Base-by-base conservation (phyloP, 2,797 vertebrate species). In the Poeciliopsis paucimaculata region DNA sequence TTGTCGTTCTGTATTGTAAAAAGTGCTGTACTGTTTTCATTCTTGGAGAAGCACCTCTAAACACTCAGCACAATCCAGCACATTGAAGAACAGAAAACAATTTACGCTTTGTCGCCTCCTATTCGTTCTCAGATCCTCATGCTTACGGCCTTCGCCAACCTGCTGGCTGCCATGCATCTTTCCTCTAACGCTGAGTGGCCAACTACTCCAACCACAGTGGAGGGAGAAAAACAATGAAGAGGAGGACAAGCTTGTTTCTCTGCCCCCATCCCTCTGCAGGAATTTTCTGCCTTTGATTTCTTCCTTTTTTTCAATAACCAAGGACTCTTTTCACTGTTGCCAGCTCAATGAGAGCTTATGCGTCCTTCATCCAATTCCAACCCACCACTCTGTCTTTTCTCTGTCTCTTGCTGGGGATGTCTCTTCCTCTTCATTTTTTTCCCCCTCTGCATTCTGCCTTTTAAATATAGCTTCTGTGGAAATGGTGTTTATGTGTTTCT, bases 241-340 rank as follows among this genome's bases (percentile, higher is more conserved):
- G 82, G 87, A 86, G 86, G 85, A 90, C 88, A 90, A 87, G 89
- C 88, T 88, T 91, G 89, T 91, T 92, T 92, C 86, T 88, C 80
- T 92, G 84, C 90, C 82, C 87, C 84, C 84, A 85, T 91, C 82
- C 84, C 91, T 91, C 88, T 87, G 84, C 86, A 88, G 84, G 90
- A 91, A 94, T 92, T 89, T 91, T 93, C 79, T 87, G 85, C 87
- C 91, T 94, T 95, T 94, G 93, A 95, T 94, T 93, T 90, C 78
- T 88, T 85, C 79, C 89, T 93, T 92, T 92, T 93, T 92, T 92
- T 89, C 89, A 92, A 88, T 92, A 92, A 93, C 91, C 87, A 89
- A 92, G 81, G 86, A 87, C 90, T 94, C 90, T 93, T 93, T 94
- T 94, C 88, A 87, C 85, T 88, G 85, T 87, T 93, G 90, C 87